These are phyloP conservation scores for Heliconius himera DNA, from an alignment of 1,140 invertebrate species.

Conservation along the genomic window DNA sequence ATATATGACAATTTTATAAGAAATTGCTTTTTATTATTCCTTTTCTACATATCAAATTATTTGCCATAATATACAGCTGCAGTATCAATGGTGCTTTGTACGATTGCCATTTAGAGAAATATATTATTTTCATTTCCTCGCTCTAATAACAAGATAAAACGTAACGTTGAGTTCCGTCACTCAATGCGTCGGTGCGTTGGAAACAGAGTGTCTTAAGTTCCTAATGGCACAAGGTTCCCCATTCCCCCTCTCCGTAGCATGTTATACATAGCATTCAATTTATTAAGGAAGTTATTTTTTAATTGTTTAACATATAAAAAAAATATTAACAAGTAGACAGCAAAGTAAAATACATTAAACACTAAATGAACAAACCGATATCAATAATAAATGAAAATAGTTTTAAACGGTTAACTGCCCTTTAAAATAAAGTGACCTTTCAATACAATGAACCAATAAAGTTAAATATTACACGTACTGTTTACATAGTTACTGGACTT, in stretches of 20 bases:
- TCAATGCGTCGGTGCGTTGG: too few species aligned
- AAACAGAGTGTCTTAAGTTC: too few species aligned
- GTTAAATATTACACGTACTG: not conserved
- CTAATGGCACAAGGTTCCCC: too few species aligned
- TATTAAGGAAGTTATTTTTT: too few species aligned
- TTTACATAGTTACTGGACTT: not conserved
- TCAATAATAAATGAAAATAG: not conserved
- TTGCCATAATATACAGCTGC: too few species aligned
- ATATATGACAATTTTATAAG: constrained; percentile 24
- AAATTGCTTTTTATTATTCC: not conserved
- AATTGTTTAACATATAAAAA: too few species aligned
- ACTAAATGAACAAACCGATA: not conserved
- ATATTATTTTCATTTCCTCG: too few species aligned
- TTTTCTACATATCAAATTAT: not conserved
- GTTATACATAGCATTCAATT: too few species aligned
- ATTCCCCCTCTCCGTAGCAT: not conserved
- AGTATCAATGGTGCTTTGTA: too few species aligned
- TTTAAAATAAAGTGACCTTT: not conserved
- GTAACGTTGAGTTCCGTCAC: too few species aligned
- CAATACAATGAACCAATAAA: not conserved
- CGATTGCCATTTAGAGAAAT: not conserved
- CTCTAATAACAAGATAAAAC: too few species aligned
- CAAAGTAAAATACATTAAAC: not conserved
- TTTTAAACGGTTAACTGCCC: not conserved
- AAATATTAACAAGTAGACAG: too few species aligned